Conservation (phyloP, 2,113 vertebrate species). For the Oenanthe oenanthe region DNA sequence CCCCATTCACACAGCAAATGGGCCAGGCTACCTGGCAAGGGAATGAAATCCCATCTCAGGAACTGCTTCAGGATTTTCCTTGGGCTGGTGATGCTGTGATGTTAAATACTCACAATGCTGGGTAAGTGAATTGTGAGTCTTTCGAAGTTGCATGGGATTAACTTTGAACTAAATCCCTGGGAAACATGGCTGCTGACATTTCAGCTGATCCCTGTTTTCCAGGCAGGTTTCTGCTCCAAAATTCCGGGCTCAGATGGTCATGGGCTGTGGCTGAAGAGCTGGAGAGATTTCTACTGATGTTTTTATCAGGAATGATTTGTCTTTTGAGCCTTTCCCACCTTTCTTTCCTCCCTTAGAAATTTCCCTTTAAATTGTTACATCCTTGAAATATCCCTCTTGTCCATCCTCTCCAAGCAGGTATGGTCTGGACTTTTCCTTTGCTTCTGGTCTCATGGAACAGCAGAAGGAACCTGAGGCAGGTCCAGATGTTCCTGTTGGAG, state of each 20-base stretch:
- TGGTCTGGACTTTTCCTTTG: background rate
- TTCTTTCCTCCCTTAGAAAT: background rate
- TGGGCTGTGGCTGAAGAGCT: background rate
- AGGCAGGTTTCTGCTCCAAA: background rate
- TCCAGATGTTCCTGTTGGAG: background rate
- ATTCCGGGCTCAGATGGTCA: background rate
- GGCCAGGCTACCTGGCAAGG: background rate
- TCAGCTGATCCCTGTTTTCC: background rate
- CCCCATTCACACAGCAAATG: rapidly evolving
- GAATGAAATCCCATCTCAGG: background rate
- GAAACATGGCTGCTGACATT: background rate
- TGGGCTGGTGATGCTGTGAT: background rate
- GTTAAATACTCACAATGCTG: background rate
- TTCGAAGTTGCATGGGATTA: background rate
- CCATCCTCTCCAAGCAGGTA: background rate
- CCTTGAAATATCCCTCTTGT: rapidly evolving
- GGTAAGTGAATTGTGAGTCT: background rate
- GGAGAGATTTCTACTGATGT: background rate
- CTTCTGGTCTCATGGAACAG: background rate
- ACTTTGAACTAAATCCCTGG: background rate
- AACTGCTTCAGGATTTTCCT: background rate
- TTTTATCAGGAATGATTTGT: background rate
- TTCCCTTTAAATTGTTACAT: background rate
- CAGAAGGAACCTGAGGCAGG: background rate
- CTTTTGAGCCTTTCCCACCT: background rate